Conservation (phyloP, 2,113 vertebrate genomes). For the Salvelinus namaycush region DNA sequence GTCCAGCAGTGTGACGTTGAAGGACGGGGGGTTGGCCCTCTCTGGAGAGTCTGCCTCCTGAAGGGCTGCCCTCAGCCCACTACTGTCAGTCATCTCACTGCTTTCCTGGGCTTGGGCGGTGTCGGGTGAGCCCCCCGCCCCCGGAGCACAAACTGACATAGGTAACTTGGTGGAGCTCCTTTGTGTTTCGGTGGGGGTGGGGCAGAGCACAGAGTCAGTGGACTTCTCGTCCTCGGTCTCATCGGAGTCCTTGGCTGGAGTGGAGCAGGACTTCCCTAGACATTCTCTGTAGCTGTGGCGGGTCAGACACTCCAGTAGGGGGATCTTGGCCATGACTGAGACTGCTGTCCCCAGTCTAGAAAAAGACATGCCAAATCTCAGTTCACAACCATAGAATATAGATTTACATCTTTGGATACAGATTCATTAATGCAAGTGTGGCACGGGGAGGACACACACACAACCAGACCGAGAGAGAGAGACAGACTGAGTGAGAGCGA, state of each 20-base stretch:
- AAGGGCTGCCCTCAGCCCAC: constrained; percentile 71
- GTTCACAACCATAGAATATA: neutral
- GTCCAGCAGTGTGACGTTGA: constrained; percentile 96
- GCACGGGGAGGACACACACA: too few species aligned
- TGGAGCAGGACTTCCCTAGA: constrained; percentile 86
- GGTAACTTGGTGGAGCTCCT: constrained; percentile 63
- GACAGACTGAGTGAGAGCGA: too few species aligned
- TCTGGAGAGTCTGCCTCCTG: constrained; percentile 75
- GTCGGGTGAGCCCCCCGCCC: constrained; percentile 48
- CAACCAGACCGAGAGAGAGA: too few species aligned
- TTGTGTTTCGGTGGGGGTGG: constrained; percentile 17
- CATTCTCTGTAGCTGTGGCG: constrained; percentile 93
- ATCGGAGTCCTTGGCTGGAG: constrained; percentile 73
- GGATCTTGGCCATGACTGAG: constrained; percentile 97
- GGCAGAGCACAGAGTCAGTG: constrained; percentile 78
- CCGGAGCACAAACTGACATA: constrained; percentile 75
- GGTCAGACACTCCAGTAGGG: constrained; percentile 94
- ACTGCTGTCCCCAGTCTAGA: constrained; percentile 94
- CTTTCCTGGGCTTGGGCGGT: constrained; percentile 68
- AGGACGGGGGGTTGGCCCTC: constrained; percentile 74
- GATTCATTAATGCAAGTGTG: neutral
- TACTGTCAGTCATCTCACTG: constrained; percentile 76
- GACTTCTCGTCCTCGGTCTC: constrained; percentile 80
- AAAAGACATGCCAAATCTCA: neutral
- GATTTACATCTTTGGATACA: neutral